These are phyloP conservation scores for Campaea margaritaria DNA, from an alignment of 2,888 invertebrate species.

Conservation along the genomic window DNA sequence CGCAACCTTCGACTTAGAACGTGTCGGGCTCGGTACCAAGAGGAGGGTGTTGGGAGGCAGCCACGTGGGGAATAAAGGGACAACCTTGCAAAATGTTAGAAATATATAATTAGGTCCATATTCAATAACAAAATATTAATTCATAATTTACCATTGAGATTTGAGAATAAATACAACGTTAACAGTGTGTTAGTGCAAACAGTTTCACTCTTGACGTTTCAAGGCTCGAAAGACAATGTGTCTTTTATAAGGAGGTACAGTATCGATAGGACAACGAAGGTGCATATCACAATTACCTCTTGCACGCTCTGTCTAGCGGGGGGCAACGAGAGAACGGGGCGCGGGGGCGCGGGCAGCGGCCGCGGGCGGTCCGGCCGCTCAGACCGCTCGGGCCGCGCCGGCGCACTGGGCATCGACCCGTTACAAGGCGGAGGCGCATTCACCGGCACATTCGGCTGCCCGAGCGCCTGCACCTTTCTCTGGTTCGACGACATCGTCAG, in stretches of 20 bases:
- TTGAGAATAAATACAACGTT: conserved; percentile 35
- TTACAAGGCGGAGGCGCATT: conserved; percentile 51
- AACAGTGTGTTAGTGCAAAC: conserved; percentile 66
- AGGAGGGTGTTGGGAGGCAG: conserved; percentile 30
- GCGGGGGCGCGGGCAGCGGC: conserved; percentile 34
- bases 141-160: conserved; percentile 36
- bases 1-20: conserved; percentile 6
- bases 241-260: conserved; percentile 64
- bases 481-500: conserved; percentile 72
- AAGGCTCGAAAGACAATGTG: conserved; percentile 56
- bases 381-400: conserved; percentile 49
- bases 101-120: conserved; percentile 53
- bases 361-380: conserved; percentile 38
- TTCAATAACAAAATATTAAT: conserved; percentile 55
- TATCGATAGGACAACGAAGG: conserved; percentile 73
- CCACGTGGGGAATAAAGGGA: conserved; percentile 55
- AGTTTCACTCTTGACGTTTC: conserved; percentile 58
- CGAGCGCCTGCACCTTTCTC: conserved; percentile 51
- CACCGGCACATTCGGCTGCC: conserved; percentile 43
- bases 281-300: conserved; percentile 81
- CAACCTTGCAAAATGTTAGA: conserved; percentile 59
- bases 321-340: conserved; percentile 38
- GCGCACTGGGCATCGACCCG: conserved; percentile 50
- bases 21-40: conserved; percentile 19
- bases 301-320: conserved; percentile 59